Evolutionary conservation across 2,888 invertebrate species (phyloP).

Genomic region (Meiosimyza platycephala): DNA sequence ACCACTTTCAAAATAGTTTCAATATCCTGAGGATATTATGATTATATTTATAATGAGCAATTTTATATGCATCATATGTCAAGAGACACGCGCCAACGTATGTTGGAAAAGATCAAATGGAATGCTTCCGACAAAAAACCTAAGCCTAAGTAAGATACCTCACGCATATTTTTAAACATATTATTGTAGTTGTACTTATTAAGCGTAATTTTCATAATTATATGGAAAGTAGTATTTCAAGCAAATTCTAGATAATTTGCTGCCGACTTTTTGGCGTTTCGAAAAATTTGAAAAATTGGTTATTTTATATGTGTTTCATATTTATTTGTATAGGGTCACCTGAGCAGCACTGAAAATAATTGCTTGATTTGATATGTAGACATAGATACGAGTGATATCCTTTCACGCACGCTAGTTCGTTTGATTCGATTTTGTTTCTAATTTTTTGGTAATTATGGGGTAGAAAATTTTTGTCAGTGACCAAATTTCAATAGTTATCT

Average conservation of each 20-base stretch:
- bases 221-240: neutral
- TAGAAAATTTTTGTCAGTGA: no score
- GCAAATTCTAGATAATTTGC: no score
- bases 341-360: constrained; percentile 21
- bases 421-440: no score
- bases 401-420: no score
- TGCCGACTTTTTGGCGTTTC: no score
- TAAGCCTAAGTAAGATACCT: constrained; percentile 26
- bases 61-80: constrained; percentile 8
- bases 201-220: constrained; percentile 44
- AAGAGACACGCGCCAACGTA: constrained; percentile 15
- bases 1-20: constrained; percentile 21
- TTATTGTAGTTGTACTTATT: constrained; percentile 33
- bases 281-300: no score
- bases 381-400: neutral
- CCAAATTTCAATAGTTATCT: no score
- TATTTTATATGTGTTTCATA: no score
- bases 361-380: constrained; percentile 18
- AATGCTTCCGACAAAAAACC: neutral
- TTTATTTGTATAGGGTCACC: no score
- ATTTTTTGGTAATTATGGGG: no score
- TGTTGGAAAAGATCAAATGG: constrained; percentile 9
- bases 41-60: no score
- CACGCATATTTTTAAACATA: no score
- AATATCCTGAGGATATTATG: neutral